These are phyloP conservation scores for Gallinago solitaria DNA, from an alignment of 2,797 vertebrate genomes.

Conservation along the genomic window DNA sequence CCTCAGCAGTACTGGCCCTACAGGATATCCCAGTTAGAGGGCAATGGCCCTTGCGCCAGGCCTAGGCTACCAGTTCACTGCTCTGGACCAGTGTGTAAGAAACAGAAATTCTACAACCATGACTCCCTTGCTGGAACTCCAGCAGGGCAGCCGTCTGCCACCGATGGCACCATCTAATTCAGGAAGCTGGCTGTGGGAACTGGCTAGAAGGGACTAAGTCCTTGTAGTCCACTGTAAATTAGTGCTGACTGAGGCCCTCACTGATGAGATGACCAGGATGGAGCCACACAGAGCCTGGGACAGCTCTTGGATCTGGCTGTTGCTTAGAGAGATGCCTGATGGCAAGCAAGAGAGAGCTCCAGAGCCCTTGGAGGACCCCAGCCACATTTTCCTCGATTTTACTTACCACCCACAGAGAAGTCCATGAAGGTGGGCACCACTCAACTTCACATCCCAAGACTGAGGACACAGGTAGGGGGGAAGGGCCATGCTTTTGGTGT, in stretches of 20 bases:
- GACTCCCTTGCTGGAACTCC: not conserved
- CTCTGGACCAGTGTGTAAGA: not conserved
- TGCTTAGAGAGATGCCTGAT: not conserved
- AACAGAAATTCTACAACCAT: not conserved
- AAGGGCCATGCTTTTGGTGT: not conserved
- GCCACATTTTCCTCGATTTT: not conserved
- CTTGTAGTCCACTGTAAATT: fast-evolving
- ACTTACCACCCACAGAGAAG: not conserved
- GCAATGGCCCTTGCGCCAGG: not conserved
- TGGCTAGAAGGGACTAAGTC: not conserved
- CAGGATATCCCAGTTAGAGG: not conserved
- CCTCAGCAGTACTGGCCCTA: not conserved
- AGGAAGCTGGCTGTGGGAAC: not conserved
- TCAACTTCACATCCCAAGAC: not conserved
- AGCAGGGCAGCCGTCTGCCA: not conserved
- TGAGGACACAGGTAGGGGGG: fast-evolving
- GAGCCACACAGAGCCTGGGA: fast-evolving
- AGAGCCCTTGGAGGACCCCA: not conserved
- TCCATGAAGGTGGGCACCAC: fast-evolving
- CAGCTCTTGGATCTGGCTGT: not conserved
- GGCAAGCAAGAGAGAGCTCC: not conserved
- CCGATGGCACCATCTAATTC: fast-evolving
- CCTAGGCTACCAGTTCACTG: fast-evolving
- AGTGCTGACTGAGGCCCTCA: not conserved
- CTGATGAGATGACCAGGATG: not conserved